Conservation (phyloP, 2,113 vertebrate species). For the Platysternon megacephalum region DNA sequence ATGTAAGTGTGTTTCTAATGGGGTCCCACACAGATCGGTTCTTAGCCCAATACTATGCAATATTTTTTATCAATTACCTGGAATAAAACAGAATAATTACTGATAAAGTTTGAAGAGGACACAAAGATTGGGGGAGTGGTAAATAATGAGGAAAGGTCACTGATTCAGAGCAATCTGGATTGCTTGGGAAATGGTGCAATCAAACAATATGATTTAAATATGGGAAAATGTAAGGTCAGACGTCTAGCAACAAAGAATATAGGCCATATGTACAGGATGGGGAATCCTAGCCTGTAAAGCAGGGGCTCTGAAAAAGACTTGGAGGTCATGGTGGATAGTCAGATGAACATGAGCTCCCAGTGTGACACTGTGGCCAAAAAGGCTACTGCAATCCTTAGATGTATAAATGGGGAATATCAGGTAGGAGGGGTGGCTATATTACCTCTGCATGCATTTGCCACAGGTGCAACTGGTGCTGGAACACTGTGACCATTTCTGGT, state of each 20-base stretch:
- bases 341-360: neutral
- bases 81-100: neutral
- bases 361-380: neutral
- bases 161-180: neutral
- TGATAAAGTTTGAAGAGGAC: neutral
- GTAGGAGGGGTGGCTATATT: neutral
- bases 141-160: neutral
- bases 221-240: neutral
- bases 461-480: neutral
- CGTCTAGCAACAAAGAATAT: neutral
- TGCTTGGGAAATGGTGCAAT: neutral
- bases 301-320: neutral
- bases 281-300: too few species aligned
- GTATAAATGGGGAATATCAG: neutral
- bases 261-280: neutral
- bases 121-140: neutral
- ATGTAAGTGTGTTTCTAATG: neutral
- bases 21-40: neutral
- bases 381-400: neutral
- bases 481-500: neutral
- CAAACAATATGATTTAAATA: neutral
- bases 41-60: neutral
- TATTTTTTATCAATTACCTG: neutral
- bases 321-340: neutral
- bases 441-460: neutral